Evolutionary conservation across 1,140 invertebrate genomes (phyloP), one percentile per base, ranked within the genome.

Genomic region (Paracyclopina nana): DNA sequence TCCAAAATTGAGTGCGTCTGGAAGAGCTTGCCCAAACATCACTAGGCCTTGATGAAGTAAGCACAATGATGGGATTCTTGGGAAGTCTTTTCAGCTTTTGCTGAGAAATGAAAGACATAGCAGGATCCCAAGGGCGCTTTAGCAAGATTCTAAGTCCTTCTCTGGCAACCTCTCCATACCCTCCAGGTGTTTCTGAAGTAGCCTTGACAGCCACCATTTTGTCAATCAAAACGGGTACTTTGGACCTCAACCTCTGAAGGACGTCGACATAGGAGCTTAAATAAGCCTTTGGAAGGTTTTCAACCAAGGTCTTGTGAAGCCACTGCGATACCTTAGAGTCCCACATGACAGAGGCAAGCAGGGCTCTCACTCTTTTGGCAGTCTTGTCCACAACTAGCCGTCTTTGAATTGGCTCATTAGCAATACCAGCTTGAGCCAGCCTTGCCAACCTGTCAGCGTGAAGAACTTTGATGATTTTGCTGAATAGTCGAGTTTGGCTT

Each of bases 41-140:
- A 1, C 24, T 14, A 45, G 74, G 72, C 29, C 70, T 66, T 53
- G 71, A 74, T 1, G 80, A 77, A 12, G 76, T 68, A 22, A 82
- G 63, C 29, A 84, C 64, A 42, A 83, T 65, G 14, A 82, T 67
- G 14, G 80, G 75, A 65, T 77, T 79, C 16, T 77, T 76, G 5
- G 77, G 72, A 24, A 84, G 60, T 59, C 79, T 79, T 57, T 76
- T 74, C 72, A 76, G 59, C n/a, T n/a, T n/a, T n/a, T 9, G 63
- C 66, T 58, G 57, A 56, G 55, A 52, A 46, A 50, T 55, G 50
- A 51, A 29, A 25, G 66, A 60, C 2, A 63, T 58, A 8, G 77
- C 65, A 8, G 82, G 82, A 62, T 85, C 80, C 81, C 82, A 85
- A 1, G 75, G 71, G 50, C 76, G 68, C 61, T 82, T 82, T 46